These are phyloP conservation scores for Panulirus ornatus DNA, from an alignment of 1,140 invertebrate genomes.

Conservation along the genomic window DNA sequence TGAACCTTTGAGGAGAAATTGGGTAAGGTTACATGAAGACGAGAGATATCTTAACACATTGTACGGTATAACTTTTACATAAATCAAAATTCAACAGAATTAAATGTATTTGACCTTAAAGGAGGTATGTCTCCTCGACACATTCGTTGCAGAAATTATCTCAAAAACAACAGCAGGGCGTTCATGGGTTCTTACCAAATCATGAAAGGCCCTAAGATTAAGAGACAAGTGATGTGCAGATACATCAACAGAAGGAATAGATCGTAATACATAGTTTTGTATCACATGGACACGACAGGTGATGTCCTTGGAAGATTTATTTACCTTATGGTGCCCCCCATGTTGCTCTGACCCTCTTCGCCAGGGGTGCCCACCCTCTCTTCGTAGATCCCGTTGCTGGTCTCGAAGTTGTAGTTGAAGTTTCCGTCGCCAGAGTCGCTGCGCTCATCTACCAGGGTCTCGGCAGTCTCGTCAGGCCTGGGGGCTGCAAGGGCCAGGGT, in stretches of 20 bases:
- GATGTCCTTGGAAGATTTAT: neutral
- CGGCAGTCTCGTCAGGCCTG: neutral
- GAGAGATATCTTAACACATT: neutral
- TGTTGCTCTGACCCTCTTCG: constrained; percentile 17
- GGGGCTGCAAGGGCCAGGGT: constrained; percentile 21
- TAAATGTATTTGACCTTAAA: neutral
- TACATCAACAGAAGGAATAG: too few species aligned
- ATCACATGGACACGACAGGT: too few species aligned
- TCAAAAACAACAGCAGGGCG: too few species aligned
- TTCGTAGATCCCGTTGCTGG: constrained; percentile 21
- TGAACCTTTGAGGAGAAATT: constrained; percentile 1
- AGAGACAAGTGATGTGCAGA: too few species aligned
- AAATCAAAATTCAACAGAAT: neutral
- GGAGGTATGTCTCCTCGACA: too few species aligned
- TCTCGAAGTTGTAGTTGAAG: constrained; percentile 35
- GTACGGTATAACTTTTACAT: neutral
- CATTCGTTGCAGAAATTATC: too few species aligned
- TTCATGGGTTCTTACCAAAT: too few species aligned
- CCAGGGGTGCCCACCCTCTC: neutral
- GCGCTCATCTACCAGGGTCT: constrained; percentile 27
- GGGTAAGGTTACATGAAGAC: neutral
- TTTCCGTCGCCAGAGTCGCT: constrained; percentile 42
- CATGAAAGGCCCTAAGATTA: too few species aligned
- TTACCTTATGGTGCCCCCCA: constrained; percentile 13
- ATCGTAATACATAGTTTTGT: too few species aligned